Percentiles rank a stretch among this genome's conserved stretches.
Conservation (phyloP, 2,888 invertebrate genomes). For the Nycteola revayana region DNA sequence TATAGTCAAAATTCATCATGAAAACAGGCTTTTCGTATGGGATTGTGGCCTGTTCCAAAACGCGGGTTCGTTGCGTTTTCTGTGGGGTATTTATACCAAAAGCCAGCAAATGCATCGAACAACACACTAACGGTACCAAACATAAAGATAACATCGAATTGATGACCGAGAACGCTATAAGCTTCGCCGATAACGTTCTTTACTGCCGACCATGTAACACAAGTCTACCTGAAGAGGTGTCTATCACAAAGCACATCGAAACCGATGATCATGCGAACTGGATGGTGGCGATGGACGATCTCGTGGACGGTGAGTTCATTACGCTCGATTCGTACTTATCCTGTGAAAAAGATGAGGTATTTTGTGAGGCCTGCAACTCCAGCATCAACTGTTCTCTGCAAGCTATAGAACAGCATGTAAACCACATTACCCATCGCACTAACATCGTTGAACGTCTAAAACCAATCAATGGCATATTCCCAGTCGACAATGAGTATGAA, state of each 20-base stretch:
- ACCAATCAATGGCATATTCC: slow-evolving; percentile 54
- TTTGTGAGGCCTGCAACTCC: slow-evolving; percentile 52
- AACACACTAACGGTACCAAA: slow-evolving; percentile 57
- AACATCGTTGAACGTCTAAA: slow-evolving; percentile 52
- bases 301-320: slow-evolving; percentile 58
- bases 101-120: slow-evolving; percentile 60
- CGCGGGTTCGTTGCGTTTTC: slow-evolving; percentile 58
- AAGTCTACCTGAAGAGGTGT: slow-evolving; percentile 45
- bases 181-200: slow-evolving; percentile 39
- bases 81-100: slow-evolving; percentile 64
- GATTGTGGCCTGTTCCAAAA: slow-evolving; percentile 55
- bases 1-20: slow-evolving; percentile 42
- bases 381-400: slow-evolving; percentile 43
- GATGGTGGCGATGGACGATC: slow-evolving; percentile 55
- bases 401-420: slow-evolving; percentile 54
- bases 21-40: slow-evolving; percentile 53
- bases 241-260: slow-evolving; percentile 50
- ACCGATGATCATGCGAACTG: slow-evolving; percentile 53
- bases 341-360: slow-evolving; percentile 47
- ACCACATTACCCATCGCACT: slow-evolving; percentile 45
- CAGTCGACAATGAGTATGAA: slow-evolving; percentile 44
- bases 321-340: slow-evolving; percentile 48
- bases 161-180: slow-evolving; percentile 55
- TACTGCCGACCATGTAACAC: slow-evolving; percentile 55
- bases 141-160: slow-evolving; percentile 58